Conservation (phyloP, 2,888 invertebrate species). For the Harmothoe impar region DNA sequence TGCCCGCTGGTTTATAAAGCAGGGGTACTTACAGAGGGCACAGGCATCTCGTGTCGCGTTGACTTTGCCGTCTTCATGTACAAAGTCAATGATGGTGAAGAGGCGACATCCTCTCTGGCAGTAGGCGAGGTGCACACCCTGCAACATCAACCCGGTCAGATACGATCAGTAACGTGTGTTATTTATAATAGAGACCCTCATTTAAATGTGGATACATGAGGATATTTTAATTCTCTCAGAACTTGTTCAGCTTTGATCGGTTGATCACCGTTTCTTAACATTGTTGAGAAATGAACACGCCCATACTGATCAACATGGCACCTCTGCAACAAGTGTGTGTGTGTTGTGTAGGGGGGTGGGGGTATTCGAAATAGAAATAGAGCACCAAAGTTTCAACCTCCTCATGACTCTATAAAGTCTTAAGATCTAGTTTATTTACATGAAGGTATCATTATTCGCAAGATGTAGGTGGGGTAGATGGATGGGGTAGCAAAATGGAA, state of each 20-base stretch:
- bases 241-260: neutral
- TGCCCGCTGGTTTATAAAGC: too few species aligned
- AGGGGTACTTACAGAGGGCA: conserved; percentile 65
- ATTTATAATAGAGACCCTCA: neutral
- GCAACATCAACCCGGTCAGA: conserved; percentile 66
- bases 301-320: neutral
- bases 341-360: too few species aligned
- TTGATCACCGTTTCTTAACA: neutral
- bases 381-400: too few species aligned
- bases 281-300: neutral
- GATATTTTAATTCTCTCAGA: neutral
- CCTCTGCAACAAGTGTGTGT: neutral
- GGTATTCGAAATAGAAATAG: too few species aligned
- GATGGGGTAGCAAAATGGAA: too few species aligned
- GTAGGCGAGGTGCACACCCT: conserved; percentile 74
- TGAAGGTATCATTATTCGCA: too few species aligned
- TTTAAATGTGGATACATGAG: neutral
- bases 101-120: conserved; percentile 80
- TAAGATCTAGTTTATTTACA: too few species aligned
- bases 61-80: conserved; percentile 73
- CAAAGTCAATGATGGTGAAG: conserved; percentile 79
- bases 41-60: conserved; percentile 78
- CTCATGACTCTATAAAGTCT: too few species aligned
- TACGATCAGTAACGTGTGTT: too few species aligned
- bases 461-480: too few species aligned